These are phyloP conservation scores for Dinoponera quadriceps DNA, from an alignment of 1,140 invertebrate species.

Conservation along the genomic window DNA sequence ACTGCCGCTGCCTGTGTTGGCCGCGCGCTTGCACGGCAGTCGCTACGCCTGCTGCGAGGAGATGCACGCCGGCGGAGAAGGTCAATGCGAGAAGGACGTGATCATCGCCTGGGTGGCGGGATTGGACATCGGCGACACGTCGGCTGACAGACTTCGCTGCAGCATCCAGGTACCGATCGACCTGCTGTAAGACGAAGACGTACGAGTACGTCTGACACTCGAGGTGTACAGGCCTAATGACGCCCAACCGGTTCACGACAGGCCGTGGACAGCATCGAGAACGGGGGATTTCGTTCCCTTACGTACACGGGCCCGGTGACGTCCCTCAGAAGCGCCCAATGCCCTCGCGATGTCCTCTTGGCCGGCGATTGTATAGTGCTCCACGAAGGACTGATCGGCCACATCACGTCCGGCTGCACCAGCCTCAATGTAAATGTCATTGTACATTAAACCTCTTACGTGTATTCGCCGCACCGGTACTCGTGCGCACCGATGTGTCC, in stretches of 20 bases:
- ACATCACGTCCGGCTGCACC: conserved; percentile 77
- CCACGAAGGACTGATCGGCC: conserved; percentile 80
- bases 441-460: conserved; percentile 74
- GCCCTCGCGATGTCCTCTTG: conserved; percentile 78
- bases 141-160: conserved; percentile 74
- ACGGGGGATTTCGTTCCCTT: conserved; percentile 78
- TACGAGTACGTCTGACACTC: conserved; percentile 23
- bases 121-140: conserved; percentile 77
- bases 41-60: conserved; percentile 60
- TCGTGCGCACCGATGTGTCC: background rate
- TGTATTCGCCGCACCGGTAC: background rate
- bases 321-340: conserved; percentile 78
- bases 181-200: conserved; percentile 14
- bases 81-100: conserved; percentile 72
- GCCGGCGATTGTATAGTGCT: conserved; percentile 82
- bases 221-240: conserved; percentile 31
- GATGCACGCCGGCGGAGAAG: conserved; percentile 60
- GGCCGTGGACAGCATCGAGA: conserved; percentile 79
- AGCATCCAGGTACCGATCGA: conserved; percentile 79
- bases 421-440: conserved; percentile 82
- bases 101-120: conserved; percentile 83
- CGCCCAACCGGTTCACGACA: conserved; percentile 55
- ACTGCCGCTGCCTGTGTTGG: conserved; percentile 80
- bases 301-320: conserved; percentile 82
- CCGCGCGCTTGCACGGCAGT: conserved; percentile 77